Conservation (phyloP, 2,113 vertebrate genomes). For the Ifrita kowaldi region DNA sequence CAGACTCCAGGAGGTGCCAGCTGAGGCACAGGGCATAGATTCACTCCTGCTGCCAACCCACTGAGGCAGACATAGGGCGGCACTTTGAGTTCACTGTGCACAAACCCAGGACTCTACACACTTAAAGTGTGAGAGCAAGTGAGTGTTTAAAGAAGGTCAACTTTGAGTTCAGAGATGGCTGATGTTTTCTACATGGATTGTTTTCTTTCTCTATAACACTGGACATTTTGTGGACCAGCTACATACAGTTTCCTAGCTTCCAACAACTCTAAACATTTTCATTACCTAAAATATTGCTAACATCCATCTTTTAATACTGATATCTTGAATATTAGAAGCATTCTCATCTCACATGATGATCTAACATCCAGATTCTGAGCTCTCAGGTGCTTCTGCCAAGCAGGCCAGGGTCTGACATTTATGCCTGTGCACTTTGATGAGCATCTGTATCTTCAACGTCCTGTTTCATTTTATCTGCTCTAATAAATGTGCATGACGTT, state of each 20-base stretch:
- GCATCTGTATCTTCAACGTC: neutral
- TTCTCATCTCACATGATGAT: neutral
- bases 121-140: neutral
- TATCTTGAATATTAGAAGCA: neutral
- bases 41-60: neutral
- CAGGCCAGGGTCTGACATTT: neutral
- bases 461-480: neutral
- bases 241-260: neutral
- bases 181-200: neutral
- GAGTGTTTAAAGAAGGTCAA: neutral
- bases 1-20: neutral
- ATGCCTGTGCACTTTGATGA: neutral
- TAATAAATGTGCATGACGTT: neutral
- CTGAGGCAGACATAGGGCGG: neutral
- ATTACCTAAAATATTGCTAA: constrained; percentile 16
- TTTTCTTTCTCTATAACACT: neutral
- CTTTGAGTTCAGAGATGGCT: constrained; percentile 1
- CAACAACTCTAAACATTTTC: constrained; percentile 13
- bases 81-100: neutral
- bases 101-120: neutral
- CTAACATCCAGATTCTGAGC: neutral
- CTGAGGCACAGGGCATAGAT: neutral
- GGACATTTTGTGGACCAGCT: neutral
- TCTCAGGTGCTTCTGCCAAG: neutral
- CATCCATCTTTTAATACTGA: neutral